phyloP scores from a whole-genome alignment of 1,140 invertebrate species.

The Atta texana region DNA sequence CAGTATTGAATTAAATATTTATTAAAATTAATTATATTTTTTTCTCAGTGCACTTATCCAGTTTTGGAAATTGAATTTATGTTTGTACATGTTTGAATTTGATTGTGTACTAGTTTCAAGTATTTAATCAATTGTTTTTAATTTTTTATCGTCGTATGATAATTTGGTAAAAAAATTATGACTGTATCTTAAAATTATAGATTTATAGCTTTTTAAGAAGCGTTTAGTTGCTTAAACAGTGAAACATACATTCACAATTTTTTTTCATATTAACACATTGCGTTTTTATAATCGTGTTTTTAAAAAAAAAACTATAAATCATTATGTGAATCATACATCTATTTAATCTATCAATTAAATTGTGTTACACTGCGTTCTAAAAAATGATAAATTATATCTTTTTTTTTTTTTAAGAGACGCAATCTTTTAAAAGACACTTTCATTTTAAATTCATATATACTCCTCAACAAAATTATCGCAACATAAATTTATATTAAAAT shows the following conservation, averaged over 20 bases:
- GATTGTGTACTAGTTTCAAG: background rate
- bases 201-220: background rate
- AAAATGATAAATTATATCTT: background rate
- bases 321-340: background rate
- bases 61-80: background rate
- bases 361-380: background rate
- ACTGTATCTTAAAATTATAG: background rate
- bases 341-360: background rate
- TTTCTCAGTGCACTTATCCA: background rate
- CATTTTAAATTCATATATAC: background rate
- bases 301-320: background rate
- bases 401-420: background rate
- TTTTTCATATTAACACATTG: background rate
- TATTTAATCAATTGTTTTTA: background rate
- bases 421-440: background rate
- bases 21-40: too few relatives aligned
- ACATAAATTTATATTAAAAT: too few relatives aligned
- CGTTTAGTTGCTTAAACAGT: background rate
- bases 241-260: background rate
- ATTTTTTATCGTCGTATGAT: background rate
- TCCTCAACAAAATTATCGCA: too few relatives aligned
- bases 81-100: background rate
- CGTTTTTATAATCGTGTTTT: background rate
- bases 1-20: too few relatives aligned
- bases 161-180: background rate